Evolutionary conservation across 1,140 invertebrate genomes (phyloP), one percentile per base, ranked within the genome.

Genomic region (Brachystomella parvula): DNA sequence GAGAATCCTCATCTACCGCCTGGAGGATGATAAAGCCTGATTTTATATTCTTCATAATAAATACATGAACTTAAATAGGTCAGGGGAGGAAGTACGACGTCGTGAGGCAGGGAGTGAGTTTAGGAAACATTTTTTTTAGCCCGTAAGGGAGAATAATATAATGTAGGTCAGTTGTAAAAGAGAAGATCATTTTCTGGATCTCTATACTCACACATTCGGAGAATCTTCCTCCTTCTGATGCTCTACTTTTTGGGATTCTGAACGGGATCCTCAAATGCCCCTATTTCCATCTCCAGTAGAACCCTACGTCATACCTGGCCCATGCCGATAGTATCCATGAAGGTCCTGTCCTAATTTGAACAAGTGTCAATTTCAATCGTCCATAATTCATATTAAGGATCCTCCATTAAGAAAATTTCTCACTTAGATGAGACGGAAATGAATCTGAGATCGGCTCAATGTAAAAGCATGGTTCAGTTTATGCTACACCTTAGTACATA

Each of bases 91-190:
- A 24, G 49, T 6, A 9, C 6, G 6, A 12, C 21, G 12, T 26
- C 12, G 12, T 6, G 6, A 12, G 9, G 12, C 6, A 26, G 24
- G 24, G 49, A 26, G 24, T 19, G 49, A 24, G 24, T 24, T 53
- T 24, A 6, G 3, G 9, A 9, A 53, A 24, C 49, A 17, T 15
- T 24, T 53, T 53, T 53, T 53, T 53, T 15, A 53, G 21, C 12
- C 6, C 12, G 49, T 12, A 53, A 17, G 9, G 9, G 6, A 24
- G 21, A 6, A 53, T 53, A 53, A 19, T 53, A 24, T 53, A 53
- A 53, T 53, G 49, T 53, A 53, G 49, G 49, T 53, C 49, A 53
- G 49, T 53, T 53, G 49, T 15, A 6, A 6, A 24, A 17, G 49
- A n/a, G 49, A 15, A 53, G 9, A 15, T 53, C 49, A 9, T 53